A percentile compares a stretch with the other conserved stretches of the same genome.
phyloP scores from a whole-genome alignment of 2,888 invertebrate species.

The Craniophora ligustri region DNA sequence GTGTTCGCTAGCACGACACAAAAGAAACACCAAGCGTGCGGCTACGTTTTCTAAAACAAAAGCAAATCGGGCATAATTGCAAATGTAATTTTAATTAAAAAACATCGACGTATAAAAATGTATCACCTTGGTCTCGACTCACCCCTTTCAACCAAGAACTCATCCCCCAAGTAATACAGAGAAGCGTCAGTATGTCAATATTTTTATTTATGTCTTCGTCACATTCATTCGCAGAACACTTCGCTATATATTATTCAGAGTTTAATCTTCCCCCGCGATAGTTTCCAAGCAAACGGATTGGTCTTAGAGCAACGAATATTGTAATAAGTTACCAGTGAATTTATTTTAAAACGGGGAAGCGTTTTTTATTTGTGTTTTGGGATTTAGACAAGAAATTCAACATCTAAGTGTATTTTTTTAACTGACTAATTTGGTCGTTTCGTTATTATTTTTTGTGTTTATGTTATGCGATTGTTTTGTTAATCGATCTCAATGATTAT shows the following conservation, averaged over 20 bases:
- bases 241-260: slow-evolving; percentile 57
- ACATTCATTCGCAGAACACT: slow-evolving; percentile 38
- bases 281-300: slow-evolving; percentile 41
- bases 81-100: no score
- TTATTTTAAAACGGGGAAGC: slow-evolving; percentile 17
- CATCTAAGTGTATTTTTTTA: no score
- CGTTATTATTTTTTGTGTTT: no score
- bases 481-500: no score
- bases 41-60: no score
- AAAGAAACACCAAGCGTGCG: no score
- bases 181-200: slow-evolving; percentile 47
- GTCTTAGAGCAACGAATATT: slow-evolving; percentile 43
- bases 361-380: slow-evolving; percentile 16
- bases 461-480: no score
- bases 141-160: slow-evolving; percentile 1
- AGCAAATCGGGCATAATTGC: no score
- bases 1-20: no score
- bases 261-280: slow-evolving; percentile 60
- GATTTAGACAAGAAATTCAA: slow-evolving; percentile 8
- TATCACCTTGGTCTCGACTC: neutral
- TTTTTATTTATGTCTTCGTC: slow-evolving; percentile 53
- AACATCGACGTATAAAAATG: no score
- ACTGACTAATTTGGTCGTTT: no score
- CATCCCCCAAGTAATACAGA: slow-evolving; percentile 9
- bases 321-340: slow-evolving; percentile 16